Percentiles rank a stretch among this genome's conserved stretches.
These are phyloP conservation scores for Lineus longissimus DNA, from an alignment of 1,140 invertebrate genomes.

Conservation along the genomic window DNA sequence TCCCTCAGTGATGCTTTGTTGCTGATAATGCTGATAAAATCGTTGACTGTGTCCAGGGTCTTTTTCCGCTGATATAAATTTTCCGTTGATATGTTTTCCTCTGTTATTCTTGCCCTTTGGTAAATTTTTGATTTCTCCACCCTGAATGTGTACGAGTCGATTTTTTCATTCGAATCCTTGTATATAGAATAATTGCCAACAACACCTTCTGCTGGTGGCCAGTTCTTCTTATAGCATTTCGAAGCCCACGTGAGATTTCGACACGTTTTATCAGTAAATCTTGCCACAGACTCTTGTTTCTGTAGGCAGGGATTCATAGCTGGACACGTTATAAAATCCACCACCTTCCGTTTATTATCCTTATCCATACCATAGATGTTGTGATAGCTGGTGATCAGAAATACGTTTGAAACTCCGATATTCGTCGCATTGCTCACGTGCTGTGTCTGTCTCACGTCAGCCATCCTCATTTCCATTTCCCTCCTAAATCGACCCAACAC, in stretches of 20 bases:
- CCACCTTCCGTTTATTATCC: neutral
- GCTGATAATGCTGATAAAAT: neutral
- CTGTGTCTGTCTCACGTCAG: neutral
- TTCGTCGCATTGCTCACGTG: neutral
- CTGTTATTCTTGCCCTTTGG: neutral
- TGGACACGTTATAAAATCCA: neutral
- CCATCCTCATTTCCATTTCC: too few relatives aligned
- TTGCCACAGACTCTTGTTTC: neutral
- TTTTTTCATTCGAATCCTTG: neutral
- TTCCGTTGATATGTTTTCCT: neutral
- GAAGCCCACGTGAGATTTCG: neutral
- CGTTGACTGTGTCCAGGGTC: neutral
- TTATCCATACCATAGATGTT: neutral
- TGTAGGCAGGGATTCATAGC: neutral
- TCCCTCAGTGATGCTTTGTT: neutral
- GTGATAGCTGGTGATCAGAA: neutral
- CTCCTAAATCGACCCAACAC: slow-evolving; percentile 1
- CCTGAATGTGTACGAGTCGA: neutral
- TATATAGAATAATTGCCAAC: neutral
- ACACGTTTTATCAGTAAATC: neutral
- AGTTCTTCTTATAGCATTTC: neutral
- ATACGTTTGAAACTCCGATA: neutral
- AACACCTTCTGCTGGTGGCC: neutral
- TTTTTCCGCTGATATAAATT: neutral
- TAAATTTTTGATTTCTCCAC: neutral